phyloP scores from a whole-genome alignment of 2,888 invertebrate genomes.

The Oasisia sp. region DNA sequence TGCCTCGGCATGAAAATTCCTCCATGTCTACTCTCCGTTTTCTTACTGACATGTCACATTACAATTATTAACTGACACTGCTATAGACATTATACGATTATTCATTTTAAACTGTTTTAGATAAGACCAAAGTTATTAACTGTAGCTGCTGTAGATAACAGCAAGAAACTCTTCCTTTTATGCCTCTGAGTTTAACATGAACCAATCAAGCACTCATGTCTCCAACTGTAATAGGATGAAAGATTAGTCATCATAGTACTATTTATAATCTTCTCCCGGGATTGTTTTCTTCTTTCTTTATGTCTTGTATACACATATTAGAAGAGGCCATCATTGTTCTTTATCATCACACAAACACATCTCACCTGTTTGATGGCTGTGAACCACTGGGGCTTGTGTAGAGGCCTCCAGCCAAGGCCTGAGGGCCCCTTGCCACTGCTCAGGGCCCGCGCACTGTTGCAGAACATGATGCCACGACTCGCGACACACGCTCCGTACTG shows the following conservation, averaged over 20 bases:
- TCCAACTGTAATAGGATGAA: not conserved
- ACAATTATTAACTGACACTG: too few species aligned
- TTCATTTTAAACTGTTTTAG: too few species aligned
- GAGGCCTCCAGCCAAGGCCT: slow-evolving; percentile 60
- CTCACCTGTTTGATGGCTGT: slow-evolving; percentile 44
- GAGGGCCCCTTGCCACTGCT: slow-evolving; percentile 41
- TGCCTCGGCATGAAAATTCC: not conserved
- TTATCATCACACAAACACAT: slow-evolving; percentile 17
- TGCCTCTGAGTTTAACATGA: too few species aligned
- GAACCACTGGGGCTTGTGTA: slow-evolving; percentile 64
- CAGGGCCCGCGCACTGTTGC: slow-evolving; percentile 49
- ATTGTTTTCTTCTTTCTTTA: too few species aligned
- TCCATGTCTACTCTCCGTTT: not conserved
- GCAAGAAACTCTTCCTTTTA: too few species aligned
- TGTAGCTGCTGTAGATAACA: too few species aligned
- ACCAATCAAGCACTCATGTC: too few species aligned
- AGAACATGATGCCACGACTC: slow-evolving; percentile 57
- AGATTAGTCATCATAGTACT: not conserved
- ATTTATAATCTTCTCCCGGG: not conserved
- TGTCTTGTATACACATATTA: too few species aligned
- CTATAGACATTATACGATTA: too few species aligned
- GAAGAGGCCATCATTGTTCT: too few species aligned
- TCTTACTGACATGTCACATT: too few species aligned
- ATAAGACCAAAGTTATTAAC: too few species aligned
- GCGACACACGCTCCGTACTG: slow-evolving; percentile 58